These are phyloP conservation scores for Alethe castanea DNA, from an alignment of 2,113 vertebrate genomes.

Conservation along the genomic window DNA sequence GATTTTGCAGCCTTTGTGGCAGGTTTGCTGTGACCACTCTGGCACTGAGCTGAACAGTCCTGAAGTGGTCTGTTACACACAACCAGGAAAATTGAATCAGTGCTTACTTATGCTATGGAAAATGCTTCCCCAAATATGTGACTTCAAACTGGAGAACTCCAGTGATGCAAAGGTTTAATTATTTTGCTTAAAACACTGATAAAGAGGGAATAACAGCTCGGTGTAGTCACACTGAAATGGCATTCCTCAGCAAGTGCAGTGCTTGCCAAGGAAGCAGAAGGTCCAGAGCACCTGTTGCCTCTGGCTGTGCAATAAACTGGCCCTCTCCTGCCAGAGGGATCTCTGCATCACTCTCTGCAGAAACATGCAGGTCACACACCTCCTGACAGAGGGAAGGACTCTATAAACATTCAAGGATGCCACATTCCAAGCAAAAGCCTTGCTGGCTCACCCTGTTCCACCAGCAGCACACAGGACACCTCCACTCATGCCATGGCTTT, in stretches of 20 bases:
- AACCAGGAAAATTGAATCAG: not conserved
- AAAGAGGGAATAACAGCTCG: not conserved
- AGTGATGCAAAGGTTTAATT: not conserved
- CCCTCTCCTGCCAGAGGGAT: not conserved
- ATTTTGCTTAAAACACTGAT: not conserved
- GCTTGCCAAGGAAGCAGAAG: not conserved
- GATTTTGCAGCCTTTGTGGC: not conserved
- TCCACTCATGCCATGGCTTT: not conserved
- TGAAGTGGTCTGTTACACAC: not conserved
- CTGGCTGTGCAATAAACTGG: not conserved
- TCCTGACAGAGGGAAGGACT: not conserved
- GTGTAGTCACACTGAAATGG: not conserved
- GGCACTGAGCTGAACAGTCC: not conserved
- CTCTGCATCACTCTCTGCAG: not conserved
- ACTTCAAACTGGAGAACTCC: not conserved
- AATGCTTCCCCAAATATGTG: not conserved
- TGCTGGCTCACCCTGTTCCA: not conserved
- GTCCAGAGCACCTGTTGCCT: not conserved
- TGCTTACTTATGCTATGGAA: not conserved
- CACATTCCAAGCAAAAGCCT: not conserved
- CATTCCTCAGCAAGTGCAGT: not conserved
- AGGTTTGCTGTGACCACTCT: not conserved
- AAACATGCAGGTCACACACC: not conserved
- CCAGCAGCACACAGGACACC: not conserved
- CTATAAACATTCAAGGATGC: not conserved